Base-by-base conservation (phyloP, 2,888 invertebrate species). In the Phyllotreta striolata region DNA sequence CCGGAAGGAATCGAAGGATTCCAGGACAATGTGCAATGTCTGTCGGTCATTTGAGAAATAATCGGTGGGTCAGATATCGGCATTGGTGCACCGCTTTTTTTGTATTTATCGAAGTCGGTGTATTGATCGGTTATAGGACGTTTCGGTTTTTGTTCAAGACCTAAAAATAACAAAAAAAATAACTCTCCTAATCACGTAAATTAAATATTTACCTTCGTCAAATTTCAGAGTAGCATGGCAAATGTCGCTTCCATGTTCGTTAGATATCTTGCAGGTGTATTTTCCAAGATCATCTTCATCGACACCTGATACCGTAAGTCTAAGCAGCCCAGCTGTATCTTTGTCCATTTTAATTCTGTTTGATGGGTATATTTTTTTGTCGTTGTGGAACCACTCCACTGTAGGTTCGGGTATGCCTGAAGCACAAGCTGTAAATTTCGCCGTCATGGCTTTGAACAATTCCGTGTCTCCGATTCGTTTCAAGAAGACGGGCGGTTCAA, bases 401-500 rank as follows among this genome's bases (percentile, higher is more conserved):
- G 91, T 92, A 0, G 95, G 95, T 62, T 94, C 94, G 0, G 96
- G 96, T 62, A 86, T 86, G 63, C 96, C 96, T 51, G 91, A 89
- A 52, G 91, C 90, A 79, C 95, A 95, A 60, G 95, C 95, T n/a
- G 95, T 96, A 81, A 96, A 95, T 82, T 94, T 94, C 59, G 92
- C 95, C 46, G 91, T 89, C 91, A 95, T 93, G 39, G 93, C 92
- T 75, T 91, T 89, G 81, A 90, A 91, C 58, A 94, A 87, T 80
- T 95, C 95, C 43, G 91, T 90, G 79, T 95, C 95, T 0, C 93
- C 94, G 74, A 95, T 91, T 77, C 89, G 91, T 84, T 96, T 96
- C 74, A 96, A 83, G 86, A 96, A 96, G 51, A 89, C 87, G 3
- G 96, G 95, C 0, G 94, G 88, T 79, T 96, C 95, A 43, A 90